Base-by-base conservation (phyloP, 1,140 invertebrate genomes). In the Diuraphis noxia region DNA sequence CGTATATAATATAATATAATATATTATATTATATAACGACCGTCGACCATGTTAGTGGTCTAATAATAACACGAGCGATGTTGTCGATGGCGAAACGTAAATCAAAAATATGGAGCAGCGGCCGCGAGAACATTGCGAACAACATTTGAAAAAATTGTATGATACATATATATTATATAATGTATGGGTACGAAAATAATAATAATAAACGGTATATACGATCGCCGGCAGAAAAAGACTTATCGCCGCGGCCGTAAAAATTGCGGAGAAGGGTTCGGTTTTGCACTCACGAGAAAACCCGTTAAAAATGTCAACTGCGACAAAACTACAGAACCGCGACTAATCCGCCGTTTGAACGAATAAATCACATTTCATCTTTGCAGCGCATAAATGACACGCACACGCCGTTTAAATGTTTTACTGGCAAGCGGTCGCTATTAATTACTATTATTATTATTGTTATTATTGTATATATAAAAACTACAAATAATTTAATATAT, bases 271-370 rank as follows among this genome's bases (percentile, higher is more conserved):
- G 79, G 36, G 36, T 81, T 81, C 40, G 5, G 9, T 84, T 41
- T 72, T 19, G 56, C 56, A 36, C 49, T 40, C 38, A 19, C 41
- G 49, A 56, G 52, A n/a, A 87, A 87, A 56, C 85, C 46, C 85
- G 85, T 90, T 81, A 46, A 79, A 43, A 79, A 81, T 40, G 88
- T 90, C 88, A 41, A 90, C 43, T 81, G 21, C 63, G 72, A 90
- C 81, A 90, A 90, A 90, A 90, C n/a, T n/a, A n/a, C 88, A 90
- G 43, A 72, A 79, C 88, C 88, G 88, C 34, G 88, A 90, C 88
- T 38, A 90, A 90, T 90, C 56, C 30, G 56, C 56, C 25, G 85
- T 87, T 56, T 49, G 52, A 17, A 87, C 85, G 85, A 87, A 87
- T 87, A 87, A 87, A 87, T 87, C 85, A 38, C 56, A 46, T 46